Evolutionary conservation across 2,113 vertebrate species (phyloP).

Genomic region (Haliaeetus leucogaster): DNA sequence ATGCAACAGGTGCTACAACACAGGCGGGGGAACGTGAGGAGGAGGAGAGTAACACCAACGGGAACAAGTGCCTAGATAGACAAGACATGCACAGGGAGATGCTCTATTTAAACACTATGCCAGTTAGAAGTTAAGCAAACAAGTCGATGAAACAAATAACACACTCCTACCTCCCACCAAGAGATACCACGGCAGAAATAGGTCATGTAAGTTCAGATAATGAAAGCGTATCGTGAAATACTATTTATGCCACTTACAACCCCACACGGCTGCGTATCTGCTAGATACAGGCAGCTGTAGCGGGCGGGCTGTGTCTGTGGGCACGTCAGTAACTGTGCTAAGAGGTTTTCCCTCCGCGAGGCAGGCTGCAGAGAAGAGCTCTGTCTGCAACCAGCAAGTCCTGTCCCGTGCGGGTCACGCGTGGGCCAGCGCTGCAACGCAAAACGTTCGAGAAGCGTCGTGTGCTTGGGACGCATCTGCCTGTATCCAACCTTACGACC

Average conservation of each 20-base stretch:
- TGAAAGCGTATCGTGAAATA: fast-evolving
- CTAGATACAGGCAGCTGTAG: background rate
- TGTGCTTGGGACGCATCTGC: background rate
- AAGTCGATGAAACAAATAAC: background rate
- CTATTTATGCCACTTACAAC: background rate
- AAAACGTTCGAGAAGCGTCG: fast-evolving
- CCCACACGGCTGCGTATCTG: background rate
- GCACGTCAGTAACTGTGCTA: fast-evolving
- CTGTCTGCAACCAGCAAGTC: background rate
- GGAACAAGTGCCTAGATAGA: background rate
- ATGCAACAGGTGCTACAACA: background rate
- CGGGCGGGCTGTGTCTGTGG: background rate
- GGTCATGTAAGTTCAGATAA: background rate
- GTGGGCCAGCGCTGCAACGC: fast-evolving
- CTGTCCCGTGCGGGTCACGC: fast-evolving
- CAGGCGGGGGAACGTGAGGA: background rate
- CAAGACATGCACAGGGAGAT: background rate
- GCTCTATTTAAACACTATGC: background rate
- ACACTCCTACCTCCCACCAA: background rate
- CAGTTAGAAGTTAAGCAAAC: background rate
- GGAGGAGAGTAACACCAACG: background rate
- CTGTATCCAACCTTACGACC: too few species aligned
- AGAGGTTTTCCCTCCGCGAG: background rate
- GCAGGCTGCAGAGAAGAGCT: background rate
- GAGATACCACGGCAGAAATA: background rate